Base-by-base conservation (phyloP, 1,140 invertebrate genomes). In the Potamilus streckersoni region DNA sequence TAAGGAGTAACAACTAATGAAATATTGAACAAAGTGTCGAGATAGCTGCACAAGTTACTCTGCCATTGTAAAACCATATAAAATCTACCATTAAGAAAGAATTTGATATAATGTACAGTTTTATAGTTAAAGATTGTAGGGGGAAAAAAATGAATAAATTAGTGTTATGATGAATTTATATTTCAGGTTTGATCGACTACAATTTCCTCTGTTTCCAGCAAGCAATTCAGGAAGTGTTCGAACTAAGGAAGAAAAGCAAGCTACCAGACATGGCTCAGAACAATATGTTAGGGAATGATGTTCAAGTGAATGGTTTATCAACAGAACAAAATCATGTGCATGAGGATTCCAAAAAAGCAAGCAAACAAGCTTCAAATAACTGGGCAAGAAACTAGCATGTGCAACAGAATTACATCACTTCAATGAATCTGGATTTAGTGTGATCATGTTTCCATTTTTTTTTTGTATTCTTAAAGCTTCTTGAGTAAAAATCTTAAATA, bases 161-260 rank as follows among this genome's bases (percentile, higher is more conserved):
- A 6, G 3, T 61, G 12, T n/a, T 4, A 61, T n/a, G 6, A 23
- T n/a, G 17, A n/a, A 13, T 23, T 14, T 19, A 90, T 80, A 86
- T 92, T 92, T 19, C 87, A 96, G 96, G 97, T 87, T 93, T 98
- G 16, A 98, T 98, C 81, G 96, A 99, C 88, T 99, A 98, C 88
- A 99, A 99, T 87, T 98, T 98, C 85, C 90, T 97, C 65, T 97
- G 96, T 89, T 98, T 98, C 87, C 94, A 96, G 56, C 94, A 97
- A 91, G 96, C 87, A 15, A 89, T 90, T 56, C 85, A 89, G 67
- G 87, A 90, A 69, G 89, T 90, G 64, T 89, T 90, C 82, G 87
- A 87, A 55, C 76, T 89, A 11, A 76, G 80, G 27, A 80, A 87
- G 67, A 86, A 87, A 20, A 59, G 57, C 1, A 68, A 56, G n/a